Evolutionary conservation across 2,113 vertebrate genomes (phyloP), one percentile per base, ranked within the genome.

Genomic region (Myrmecophaga tridactyla): DNA sequence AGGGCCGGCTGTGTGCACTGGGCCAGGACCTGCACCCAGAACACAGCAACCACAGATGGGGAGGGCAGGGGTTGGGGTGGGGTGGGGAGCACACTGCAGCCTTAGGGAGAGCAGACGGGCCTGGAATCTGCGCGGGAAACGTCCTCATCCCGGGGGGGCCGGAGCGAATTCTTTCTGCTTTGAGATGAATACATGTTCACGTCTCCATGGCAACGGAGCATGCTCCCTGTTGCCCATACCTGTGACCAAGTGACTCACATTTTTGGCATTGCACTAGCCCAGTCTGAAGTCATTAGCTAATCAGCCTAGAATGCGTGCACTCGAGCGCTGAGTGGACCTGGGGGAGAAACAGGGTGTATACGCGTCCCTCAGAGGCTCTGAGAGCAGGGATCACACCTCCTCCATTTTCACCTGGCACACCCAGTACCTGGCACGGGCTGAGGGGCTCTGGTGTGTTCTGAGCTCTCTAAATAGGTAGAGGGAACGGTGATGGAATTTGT

Each of bases 231-330:
- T 25, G 29, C 63, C 72, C 72, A 34, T 67, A 97, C 96, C 96
- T 97, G 96, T 39, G 3, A 43, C 25, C 1, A 56, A n/a, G 51
- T 94, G 86, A 97, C 77, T 96, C 96, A 95, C 25, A 5, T 10
- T 69, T 92, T 56, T 77, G 92, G 94, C 88, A 90, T 39, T 15
- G n/a, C 39, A 4, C 41, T 36, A 65, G 78, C 82, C 89, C 51
- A 23, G 63, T 77, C 77, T 82, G 43, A 76, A 92, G 73, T 82
- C 78, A 86, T 96, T 63, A 95, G 90, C 92, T 94, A 60, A 96
- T 78, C 92, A 80, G 63, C 83, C 34, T 25, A 63, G 82, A 95
- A 96, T 70, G 96, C 23, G 18, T 9, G 7, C 51, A 4, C 31
- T 56, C 27, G 12, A 29, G 69, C n/a, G 4, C 43, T 36, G 80